A percentile compares a stretch with the other conserved stretches of the same genome.
phyloP scores from a whole-genome alignment of 2,888 invertebrate species.

The Conops quadrifasciatus region DNA sequence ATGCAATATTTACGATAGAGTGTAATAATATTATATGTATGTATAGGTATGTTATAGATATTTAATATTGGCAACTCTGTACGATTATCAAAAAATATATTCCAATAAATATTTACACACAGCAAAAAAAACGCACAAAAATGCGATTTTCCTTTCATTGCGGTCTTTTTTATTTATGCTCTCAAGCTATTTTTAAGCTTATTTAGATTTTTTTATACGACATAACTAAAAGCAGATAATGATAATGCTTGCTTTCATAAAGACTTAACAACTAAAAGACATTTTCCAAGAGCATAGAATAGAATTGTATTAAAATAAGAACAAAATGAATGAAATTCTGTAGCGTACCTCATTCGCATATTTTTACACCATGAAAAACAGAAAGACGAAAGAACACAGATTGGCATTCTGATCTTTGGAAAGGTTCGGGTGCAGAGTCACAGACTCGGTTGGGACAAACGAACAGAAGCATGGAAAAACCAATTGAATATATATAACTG shows the following conservation, averaged over 20 bases:
- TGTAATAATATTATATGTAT: no score
- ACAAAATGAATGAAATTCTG: conserved; percentile 4
- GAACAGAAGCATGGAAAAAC: no score
- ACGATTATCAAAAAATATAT: conserved; percentile 10
- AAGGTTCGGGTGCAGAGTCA: neutral
- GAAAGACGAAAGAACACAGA: neutral
- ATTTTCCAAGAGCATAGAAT: conserved; percentile 12
- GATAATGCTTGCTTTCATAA: neutral
- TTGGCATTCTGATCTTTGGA: neutral
- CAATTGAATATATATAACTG: no score
- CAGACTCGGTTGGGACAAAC: neutral
- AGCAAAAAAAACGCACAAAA: conserved; percentile 12
- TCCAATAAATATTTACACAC: conserved; percentile 38
- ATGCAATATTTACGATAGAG: conserved; percentile 28
- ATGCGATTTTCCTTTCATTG: neutral
- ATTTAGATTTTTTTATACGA: neutral
- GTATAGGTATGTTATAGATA: no score
- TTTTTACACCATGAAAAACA: neutral
- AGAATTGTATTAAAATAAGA: neutral
- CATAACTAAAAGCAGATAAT: no score
- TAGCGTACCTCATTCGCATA: conserved; percentile 16
- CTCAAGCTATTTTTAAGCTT: neutral
- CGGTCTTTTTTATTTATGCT: neutral
- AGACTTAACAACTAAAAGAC: conserved; percentile 23
- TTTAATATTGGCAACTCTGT: conserved; percentile 5